Evolutionary conservation across 2,797 vertebrate genomes (phyloP).

Genomic region (Bovichtus diacanthus): DNA sequence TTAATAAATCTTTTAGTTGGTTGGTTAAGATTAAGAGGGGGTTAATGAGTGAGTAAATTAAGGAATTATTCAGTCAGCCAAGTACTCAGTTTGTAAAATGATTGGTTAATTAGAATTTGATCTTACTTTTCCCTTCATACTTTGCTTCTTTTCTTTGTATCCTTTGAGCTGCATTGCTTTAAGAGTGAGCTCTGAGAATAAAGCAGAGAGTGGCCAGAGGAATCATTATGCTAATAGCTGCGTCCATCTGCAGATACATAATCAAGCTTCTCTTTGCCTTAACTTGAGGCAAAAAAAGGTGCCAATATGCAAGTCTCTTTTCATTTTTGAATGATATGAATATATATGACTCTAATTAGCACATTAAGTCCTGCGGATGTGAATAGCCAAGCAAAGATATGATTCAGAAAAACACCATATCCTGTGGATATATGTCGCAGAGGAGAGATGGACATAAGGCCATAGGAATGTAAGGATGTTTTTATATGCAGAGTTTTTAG

Average conservation of each 20-base stretch:
- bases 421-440: slow-evolving; percentile 2
- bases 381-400: slow-evolving; percentile 10
- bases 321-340: slow-evolving; percentile 34
- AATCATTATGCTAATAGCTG: slow-evolving; percentile 58
- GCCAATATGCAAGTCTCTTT: slow-evolving; percentile 2
- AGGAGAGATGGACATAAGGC: not conserved
- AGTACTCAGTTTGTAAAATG: not conserved
- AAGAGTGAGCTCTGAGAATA: slow-evolving; percentile 16
- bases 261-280: slow-evolving; percentile 49
- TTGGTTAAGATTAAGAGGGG: slow-evolving; percentile 4
- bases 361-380: slow-evolving; percentile 8
- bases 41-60: slow-evolving; percentile 14
- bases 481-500: not conserved
- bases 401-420: slow-evolving; percentile 13
- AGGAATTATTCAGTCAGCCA: slow-evolving; percentile 5
- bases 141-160: not conserved
- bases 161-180: not conserved
- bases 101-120: slow-evolving; percentile 3
- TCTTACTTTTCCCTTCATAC: not conserved
- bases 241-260: slow-evolving; percentile 40
- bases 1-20: not conserved
- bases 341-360: slow-evolving; percentile 34
- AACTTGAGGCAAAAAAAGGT: slow-evolving; percentile 22
- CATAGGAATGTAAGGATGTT: slow-evolving; percentile 2
- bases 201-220: slow-evolving; percentile 33